Conservation (phyloP, 2,113 vertebrate genomes). For the Mirza zaza region DNA sequence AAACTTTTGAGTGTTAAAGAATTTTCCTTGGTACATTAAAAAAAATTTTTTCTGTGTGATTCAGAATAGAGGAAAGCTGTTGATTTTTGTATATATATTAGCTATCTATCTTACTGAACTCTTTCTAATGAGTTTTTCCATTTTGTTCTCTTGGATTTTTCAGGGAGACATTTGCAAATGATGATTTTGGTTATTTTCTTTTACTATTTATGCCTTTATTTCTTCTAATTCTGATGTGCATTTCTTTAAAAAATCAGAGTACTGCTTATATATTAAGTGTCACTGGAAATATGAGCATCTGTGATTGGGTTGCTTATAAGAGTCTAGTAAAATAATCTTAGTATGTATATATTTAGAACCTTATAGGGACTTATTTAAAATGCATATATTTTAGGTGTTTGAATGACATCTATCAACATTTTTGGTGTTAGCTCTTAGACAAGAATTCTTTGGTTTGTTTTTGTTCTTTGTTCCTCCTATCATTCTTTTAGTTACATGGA, state of each 20-base stretch:
- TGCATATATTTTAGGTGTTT: neutral
- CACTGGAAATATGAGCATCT: slow-evolving; percentile 9
- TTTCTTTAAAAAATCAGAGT: slow-evolving; percentile 42
- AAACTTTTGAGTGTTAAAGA: neutral
- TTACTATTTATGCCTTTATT: neutral
- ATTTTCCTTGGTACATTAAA: neutral
- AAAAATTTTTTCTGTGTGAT: neutral
- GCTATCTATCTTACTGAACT: neutral
- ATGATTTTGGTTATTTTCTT: slow-evolving; percentile 12
- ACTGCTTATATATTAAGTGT: neutral
- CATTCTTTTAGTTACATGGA: slow-evolving; percentile 2
- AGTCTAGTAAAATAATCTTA: slow-evolving; percentile 17
- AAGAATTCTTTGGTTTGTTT: neutral
- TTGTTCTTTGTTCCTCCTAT: neutral
- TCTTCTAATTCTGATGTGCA: slow-evolving; percentile 1
- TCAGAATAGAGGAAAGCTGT: neutral
- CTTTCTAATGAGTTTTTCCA: neutral
- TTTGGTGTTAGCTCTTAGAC: neutral
- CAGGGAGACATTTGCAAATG: slow-evolving; percentile 17
- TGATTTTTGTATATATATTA: neutral
- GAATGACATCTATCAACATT: neutral
- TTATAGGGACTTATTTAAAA: neutral
- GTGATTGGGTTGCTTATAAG: neutral
- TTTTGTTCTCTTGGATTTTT: slow-evolving; percentile 39
- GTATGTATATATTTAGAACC: neutral